Percentiles rank a stretch among this genome's conserved stretches.
Conservation (phyloP, 2,888 invertebrate genomes). For the Rotaria sp. region DNA sequence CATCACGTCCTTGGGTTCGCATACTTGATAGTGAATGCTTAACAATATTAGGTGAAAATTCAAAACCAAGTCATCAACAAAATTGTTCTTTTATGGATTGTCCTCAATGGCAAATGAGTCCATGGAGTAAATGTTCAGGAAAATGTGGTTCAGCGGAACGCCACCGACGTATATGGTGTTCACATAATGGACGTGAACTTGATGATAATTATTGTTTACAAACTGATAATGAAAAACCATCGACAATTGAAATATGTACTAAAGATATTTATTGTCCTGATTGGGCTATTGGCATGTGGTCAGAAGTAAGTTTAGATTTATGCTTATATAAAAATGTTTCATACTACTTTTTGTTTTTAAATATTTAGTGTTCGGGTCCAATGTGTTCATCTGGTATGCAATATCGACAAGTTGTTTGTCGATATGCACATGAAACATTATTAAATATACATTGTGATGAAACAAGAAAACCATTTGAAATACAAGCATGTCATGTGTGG, state of each 20-base stretch:
- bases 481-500: not conserved
- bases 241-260: not conserved
- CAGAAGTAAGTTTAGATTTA: not conserved
- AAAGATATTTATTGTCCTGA: not conserved
- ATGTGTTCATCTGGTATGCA: not conserved
- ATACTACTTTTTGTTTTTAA: not conserved
- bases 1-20: not conserved
- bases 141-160: not conserved
- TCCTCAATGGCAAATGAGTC: not conserved
- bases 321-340: not conserved
- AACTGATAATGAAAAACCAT: not conserved
- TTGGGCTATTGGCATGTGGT: constrained; percentile 5
- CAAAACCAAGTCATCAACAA: not conserved
- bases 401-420: constrained; percentile 26
- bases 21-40: not conserved
- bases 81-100: not conserved
- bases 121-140: constrained; percentile 32
- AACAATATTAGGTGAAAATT: not conserved
- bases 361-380: not conserved
- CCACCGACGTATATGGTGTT: not conserved
- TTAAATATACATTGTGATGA: constrained; percentile 14
- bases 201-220: not conserved
- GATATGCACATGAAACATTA: not conserved
- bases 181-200: not conserved
- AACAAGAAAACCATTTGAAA: not conserved